Conservation (phyloP, 2,113 vertebrate genomes). For the Xenopus laevis region DNA sequence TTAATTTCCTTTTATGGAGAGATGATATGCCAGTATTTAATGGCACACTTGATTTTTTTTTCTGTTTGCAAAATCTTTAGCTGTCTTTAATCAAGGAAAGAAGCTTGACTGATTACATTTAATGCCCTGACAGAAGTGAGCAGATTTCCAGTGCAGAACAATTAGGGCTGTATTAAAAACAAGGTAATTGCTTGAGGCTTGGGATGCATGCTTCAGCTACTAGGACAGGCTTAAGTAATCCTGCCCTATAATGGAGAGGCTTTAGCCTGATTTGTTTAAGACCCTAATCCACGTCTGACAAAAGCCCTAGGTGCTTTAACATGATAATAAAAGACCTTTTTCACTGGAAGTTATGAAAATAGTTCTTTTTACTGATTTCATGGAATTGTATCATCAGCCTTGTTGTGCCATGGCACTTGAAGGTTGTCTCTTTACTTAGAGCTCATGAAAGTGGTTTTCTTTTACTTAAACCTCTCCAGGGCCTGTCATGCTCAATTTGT, state of each 20-base stretch:
- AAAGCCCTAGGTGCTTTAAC: background rate
- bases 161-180: background rate
- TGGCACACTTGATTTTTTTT: background rate
- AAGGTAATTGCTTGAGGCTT: background rate
- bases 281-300: background rate
- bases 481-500: slow-evolving; percentile 17
- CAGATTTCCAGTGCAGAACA: background rate
- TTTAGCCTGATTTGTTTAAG: background rate
- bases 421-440: slow-evolving; percentile 8
- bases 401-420: background rate
- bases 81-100: background rate
- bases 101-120: background rate
- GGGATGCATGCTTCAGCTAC: background rate
- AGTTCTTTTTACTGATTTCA: background rate
- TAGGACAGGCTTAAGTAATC: background rate
- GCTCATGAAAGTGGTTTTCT: slow-evolving; percentile 9
- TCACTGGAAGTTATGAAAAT: background rate
- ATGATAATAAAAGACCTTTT: background rate
- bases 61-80: background rate
- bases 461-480: slow-evolving; percentile 7
- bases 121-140: background rate
- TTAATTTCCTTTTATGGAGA: too few species aligned
- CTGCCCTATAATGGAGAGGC: background rate
- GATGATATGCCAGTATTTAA: background rate
- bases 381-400: background rate